phyloP scores from a whole-genome alignment of 2,797 vertebrate species.

The Lacerta viridis region DNA sequence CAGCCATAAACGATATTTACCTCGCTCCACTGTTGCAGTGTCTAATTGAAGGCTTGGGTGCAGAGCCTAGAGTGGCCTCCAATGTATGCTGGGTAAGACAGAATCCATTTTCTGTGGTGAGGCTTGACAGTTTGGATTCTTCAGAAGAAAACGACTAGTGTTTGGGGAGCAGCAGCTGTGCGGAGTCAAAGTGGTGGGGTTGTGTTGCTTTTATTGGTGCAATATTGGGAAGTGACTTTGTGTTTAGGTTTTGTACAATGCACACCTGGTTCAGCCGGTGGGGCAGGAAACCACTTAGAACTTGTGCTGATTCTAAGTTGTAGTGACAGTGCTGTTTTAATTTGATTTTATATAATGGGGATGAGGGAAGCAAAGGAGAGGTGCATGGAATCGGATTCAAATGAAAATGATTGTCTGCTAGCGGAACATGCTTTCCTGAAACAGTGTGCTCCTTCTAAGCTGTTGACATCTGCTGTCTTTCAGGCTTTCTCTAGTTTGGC shows the following conservation, averaged over 20 bases:
- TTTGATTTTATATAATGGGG: not conserved
- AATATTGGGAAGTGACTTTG: conserved; percentile 14
- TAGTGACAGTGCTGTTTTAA: not conserved
- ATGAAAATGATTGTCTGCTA: not conserved
- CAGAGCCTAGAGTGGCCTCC: conserved; percentile 94
- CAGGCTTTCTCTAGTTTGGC: conserved; percentile 98
- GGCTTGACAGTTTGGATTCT: not conserved
- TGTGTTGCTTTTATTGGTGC: rapidly evolving
- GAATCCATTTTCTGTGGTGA: rapidly evolving
- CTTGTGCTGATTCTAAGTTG: conserved; percentile 2
- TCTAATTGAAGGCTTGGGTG: conserved; percentile 95
- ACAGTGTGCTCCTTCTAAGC: not conserved
- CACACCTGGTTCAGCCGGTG: too few relatives aligned
- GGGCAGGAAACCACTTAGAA: too few relatives aligned
- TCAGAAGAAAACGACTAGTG: not conserved
- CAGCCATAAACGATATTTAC: conserved; percentile 95
- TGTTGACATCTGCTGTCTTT: conserved; percentile 18
- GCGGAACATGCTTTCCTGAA: not conserved
- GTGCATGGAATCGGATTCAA: not conserved
- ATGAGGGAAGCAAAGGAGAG: not conserved
- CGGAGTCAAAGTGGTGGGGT: not conserved
- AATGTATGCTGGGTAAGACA: conserved; percentile 96
- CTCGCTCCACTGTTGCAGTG: conserved; percentile 93
- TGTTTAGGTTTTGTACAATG: too few relatives aligned
- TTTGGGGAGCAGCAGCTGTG: not conserved